Evolutionary conservation across 2,113 vertebrate species (phyloP).

Genomic region (Cranoglanis bouderius): DNA sequence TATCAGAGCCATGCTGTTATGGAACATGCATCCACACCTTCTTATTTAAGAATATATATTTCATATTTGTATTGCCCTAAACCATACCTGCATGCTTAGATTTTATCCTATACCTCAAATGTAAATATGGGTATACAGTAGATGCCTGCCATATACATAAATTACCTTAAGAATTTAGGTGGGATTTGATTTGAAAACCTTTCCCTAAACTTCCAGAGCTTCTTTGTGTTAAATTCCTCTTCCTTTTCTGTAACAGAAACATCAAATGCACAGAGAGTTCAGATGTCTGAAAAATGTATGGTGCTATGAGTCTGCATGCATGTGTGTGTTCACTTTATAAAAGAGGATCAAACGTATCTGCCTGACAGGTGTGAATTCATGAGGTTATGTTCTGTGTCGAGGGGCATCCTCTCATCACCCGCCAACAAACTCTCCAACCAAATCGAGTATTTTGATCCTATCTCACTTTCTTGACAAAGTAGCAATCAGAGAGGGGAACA

Average conservation of each 20-base stretch:
- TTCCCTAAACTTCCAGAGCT: constrained; percentile 12
- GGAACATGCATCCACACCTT: neutral
- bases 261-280: constrained; percentile 47
- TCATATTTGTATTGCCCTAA: no score
- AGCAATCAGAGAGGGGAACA: neutral
- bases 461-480: constrained; percentile 1
- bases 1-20: neutral
- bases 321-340: constrained; percentile 27
- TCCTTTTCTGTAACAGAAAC: neutral
- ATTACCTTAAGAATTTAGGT: neutral
- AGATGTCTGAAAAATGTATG: constrained; percentile 3
- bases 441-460: constrained; percentile 1
- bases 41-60: no score
- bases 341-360: constrained; percentile 24
- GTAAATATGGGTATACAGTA: neutral
- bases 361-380: constrained; percentile 23
- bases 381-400: neutral
- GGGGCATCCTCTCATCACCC: constrained; percentile 3
- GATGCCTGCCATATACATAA: neutral
- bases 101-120: neutral
- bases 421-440: constrained; percentile 10
- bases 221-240: neutral
- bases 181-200: neutral
- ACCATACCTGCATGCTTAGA: neutral
- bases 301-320: neutral